A percentile compares a stretch with the other conserved stretches of the same genome.
Conservation (phyloP, 35 echinoderm and acorn worm species). For the Diadema setosum region DNA sequence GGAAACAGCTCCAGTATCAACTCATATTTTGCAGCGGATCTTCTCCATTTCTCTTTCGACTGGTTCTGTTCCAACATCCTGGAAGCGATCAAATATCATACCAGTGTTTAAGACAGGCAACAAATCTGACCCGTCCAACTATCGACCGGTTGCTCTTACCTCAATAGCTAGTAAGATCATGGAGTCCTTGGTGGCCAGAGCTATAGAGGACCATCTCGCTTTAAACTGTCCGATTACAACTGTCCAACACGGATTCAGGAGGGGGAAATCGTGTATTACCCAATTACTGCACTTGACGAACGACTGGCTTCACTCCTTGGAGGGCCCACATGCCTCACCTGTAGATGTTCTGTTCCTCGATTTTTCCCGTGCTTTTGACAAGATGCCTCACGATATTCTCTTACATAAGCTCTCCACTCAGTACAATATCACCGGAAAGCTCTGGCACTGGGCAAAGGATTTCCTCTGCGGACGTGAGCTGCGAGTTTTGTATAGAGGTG, state of each 20-base stretch:
- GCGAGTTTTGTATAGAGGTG: not conserved
- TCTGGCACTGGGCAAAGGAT: not conserved
- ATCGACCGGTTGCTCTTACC: not conserved
- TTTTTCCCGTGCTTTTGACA: conserved; percentile 32
- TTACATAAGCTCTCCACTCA: not conserved
- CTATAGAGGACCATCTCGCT: not conserved
- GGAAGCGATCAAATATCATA: not conserved
- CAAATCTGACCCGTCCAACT: not conserved
- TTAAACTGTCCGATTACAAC: not conserved
- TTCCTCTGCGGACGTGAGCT: conserved; percentile 6
- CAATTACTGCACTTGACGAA: not conserved
- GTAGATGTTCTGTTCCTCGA: conserved; percentile 11
- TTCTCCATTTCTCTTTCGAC: not conserved
- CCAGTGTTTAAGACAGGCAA: conserved; percentile 16
- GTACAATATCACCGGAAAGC: not conserved
- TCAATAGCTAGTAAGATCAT: not conserved
- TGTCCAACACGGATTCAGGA: conserved; percentile 8
- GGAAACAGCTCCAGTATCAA: not conserved
- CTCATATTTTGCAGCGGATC: not conserved
- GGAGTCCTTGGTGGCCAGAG: not conserved
- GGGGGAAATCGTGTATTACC: not conserved
- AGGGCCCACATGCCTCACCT: not conserved
- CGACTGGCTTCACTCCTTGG: not conserved
- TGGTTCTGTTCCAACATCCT: not conserved
- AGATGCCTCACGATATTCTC: not conserved